These are phyloP conservation scores for Seriola dumerili DNA, from an alignment of 2,113 vertebrate species.

Conservation along the genomic window DNA sequence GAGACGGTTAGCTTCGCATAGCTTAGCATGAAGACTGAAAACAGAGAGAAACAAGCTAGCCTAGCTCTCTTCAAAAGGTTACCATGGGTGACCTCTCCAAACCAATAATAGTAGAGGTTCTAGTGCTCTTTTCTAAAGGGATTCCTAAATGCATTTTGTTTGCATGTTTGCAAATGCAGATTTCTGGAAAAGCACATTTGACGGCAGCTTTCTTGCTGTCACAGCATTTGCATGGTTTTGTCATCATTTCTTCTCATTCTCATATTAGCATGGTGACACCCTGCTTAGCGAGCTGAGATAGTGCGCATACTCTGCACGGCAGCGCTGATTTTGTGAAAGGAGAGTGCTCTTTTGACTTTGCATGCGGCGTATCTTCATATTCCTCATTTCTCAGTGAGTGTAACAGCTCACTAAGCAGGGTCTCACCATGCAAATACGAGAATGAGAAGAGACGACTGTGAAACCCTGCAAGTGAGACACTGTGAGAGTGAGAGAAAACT, in stretches of 20 bases:
- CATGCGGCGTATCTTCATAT: neutral
- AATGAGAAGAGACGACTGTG: conserved; percentile 42
- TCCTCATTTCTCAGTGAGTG: conserved; percentile 47
- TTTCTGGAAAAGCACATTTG: neutral
- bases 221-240: conserved; percentile 11
- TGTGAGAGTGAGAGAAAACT: conserved; percentile 61
- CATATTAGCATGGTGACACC: neutral
- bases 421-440: conserved; percentile 58
- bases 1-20: too few species aligned
- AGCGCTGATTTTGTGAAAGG: conserved; percentile 1
- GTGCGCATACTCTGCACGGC: neutral
- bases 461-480: conserved; percentile 62
- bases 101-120: neutral
- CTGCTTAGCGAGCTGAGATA: conserved; percentile 26
- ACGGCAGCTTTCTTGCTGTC: neutral
- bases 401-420: conserved; percentile 63
- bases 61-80: too few species aligned
- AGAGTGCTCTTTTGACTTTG: conserved; percentile 13
- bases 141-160: conserved; percentile 6
- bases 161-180: neutral
- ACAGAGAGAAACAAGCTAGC: neutral
- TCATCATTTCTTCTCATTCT: conserved; percentile 1
- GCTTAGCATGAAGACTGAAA: neutral
- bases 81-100: neutral
- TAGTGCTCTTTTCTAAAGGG: neutral